Base-by-base conservation (phyloP, 1,140 invertebrate species). In the Steinernema feltiae region DNA sequence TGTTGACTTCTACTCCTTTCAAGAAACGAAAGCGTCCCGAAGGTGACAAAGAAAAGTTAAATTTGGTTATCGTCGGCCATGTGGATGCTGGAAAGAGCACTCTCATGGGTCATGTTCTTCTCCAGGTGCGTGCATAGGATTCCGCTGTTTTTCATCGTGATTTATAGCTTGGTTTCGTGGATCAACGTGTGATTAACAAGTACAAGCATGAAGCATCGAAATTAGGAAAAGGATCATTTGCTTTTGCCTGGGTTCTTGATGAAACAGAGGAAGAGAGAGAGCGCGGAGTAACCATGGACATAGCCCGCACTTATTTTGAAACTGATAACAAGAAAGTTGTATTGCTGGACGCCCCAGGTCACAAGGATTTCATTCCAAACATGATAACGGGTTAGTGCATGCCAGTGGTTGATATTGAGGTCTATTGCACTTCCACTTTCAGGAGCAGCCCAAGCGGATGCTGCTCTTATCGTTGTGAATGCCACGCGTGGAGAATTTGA, bases 61-160 rank as follows among this genome's bases (percentile, higher is more conserved):
- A 86, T 76, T 72, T 85, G 32, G 81, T 86, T 12, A 78, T 85
- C 29, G 84, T 85, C 74, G 97, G 97, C 53, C 97, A 99, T 89
- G 97, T 99, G 1, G 97, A 99, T 90, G 96, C 96, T 76, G 97
- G 97, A 0, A 99, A 99, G 88, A 97, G 94, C 84, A 99, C 97
- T 0, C 86, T 99, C 21, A 94, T 99, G 91, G 97, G 97, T 0
- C 93, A 97, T 86, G 87, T 99, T 17, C 88, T 99, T 0, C 97
- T 91, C 85, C 91, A 92, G 79, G 83, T 85, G 30, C 41, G 7
- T 46, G n/a, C n/a, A 63, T 15, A 69, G 46, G 70, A 32, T 77
- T 27, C 0, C 3, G 18, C 48, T 0, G 7, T 48, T 18, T 7
- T n/a, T 71, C 30, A 18, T 69, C 32, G 48, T 0, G 69, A 48